phyloP scores from a whole-genome alignment of 2,888 invertebrate genomes.

The Mythimna pallens region DNA sequence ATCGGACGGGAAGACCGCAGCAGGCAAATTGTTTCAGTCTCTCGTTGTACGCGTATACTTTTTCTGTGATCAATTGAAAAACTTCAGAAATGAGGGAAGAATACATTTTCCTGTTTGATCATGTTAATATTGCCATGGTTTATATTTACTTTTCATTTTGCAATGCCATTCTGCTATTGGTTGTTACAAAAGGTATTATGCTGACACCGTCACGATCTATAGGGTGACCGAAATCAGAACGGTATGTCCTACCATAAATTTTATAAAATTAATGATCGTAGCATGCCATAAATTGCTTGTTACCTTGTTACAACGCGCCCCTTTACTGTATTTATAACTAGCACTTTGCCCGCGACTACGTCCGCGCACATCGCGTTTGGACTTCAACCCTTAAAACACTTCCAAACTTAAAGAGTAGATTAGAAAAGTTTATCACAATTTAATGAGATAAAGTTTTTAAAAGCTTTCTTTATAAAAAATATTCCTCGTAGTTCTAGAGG shows the following conservation, averaged over 20 bases:
- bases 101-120: background rate
- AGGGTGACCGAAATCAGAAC: constrained; percentile 23
- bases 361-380: too few relatives aligned
- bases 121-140: constrained; percentile 15
- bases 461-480: too few relatives aligned
- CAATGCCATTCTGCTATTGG: constrained; percentile 17
- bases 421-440: too few relatives aligned
- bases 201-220: constrained; percentile 12
- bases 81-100: background rate
- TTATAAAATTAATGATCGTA: constrained; percentile 40
- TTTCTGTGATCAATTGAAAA: too few relatives aligned
- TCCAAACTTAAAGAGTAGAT: too few relatives aligned
- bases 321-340: constrained; percentile 17
- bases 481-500: too few relatives aligned
- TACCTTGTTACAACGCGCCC: constrained; percentile 25
- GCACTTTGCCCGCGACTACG: too few relatives aligned
- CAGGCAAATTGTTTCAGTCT: too few relatives aligned
- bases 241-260: constrained; percentile 37
- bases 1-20: too few relatives aligned
- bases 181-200: constrained; percentile 8
- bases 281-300: constrained; percentile 51
- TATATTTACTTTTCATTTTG: constrained; percentile 18
- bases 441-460: too few relatives aligned
- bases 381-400: too few relatives aligned
- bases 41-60: too few relatives aligned